Percentiles rank a stretch among this genome's conserved stretches.
Conservation (phyloP, 2,888 invertebrate genomes). For the Volucella inanis region DNA sequence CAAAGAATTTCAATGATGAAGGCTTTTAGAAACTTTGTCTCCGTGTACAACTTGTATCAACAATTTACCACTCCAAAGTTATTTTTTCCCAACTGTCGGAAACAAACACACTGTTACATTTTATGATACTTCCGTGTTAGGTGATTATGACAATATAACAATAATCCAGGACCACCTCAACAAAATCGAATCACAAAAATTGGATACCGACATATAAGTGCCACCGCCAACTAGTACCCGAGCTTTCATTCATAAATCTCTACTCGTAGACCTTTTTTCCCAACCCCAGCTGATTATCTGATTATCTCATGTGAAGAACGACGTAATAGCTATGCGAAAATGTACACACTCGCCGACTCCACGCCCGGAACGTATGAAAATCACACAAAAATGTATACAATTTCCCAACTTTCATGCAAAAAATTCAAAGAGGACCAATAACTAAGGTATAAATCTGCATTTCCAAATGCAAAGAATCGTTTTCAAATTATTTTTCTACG, state of each 20-base stretch:
- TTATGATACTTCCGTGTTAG: no score
- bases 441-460: slow-evolving; percentile 2
- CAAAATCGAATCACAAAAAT: no score
- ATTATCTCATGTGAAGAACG: slow-evolving; percentile 59
- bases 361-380: slow-evolving; percentile 35
- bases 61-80: no score
- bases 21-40: no score
- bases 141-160: no score
- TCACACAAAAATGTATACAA: neutral
- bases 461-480: neutral
- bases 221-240: slow-evolving; percentile 32
- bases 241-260: slow-evolving; percentile 63
- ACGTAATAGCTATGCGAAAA: slow-evolving; percentile 52
- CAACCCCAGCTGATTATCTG: slow-evolving; percentile 46
- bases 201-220: no score
- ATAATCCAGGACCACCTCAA: no score
- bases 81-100: no score
- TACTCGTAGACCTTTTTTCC: slow-evolving; percentile 30
- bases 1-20: no score
- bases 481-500: slow-evolving; percentile 49
- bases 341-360: slow-evolving; percentile 7
- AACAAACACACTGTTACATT: no score
- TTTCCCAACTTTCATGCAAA: neutral
- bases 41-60: no score
- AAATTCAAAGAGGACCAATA: slow-evolving; percentile 7